Conservation (phyloP, 2,888 invertebrate species). For the Syrphus vitripennis region DNA sequence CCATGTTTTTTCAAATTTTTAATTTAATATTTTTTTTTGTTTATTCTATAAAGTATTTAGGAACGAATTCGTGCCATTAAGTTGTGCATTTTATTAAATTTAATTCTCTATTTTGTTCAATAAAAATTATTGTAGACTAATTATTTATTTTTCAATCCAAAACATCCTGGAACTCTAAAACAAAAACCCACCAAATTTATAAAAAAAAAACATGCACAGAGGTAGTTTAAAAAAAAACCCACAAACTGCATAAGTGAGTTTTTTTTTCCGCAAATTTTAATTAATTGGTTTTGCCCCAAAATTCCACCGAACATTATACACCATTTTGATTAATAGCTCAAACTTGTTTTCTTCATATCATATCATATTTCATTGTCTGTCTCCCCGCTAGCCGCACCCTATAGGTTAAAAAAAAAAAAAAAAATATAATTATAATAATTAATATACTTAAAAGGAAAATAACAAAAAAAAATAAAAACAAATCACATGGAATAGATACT, state of each 20-base stretch:
- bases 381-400: background rate
- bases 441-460: conserved; percentile 49
- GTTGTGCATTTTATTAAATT: no score
- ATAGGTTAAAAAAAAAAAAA: background rate
- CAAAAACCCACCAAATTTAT: background rate
- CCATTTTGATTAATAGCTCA: conserved; percentile 54
- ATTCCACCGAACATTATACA: conserved; percentile 10
- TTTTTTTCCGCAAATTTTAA: conserved; percentile 5
- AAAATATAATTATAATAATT: conserved; percentile 51
- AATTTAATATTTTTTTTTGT: no score
- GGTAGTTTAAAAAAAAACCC: background rate
- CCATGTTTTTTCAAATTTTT: no score
- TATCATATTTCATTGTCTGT: conserved; percentile 26
- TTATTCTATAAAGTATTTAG: no score
- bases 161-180: background rate
- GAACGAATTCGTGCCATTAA: no score
- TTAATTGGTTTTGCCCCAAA: conserved; percentile 14
- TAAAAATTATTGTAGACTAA: no score
- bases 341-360: conserved; percentile 53
- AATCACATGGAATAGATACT: conserved; percentile 17
- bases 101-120: no score
- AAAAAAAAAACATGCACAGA: background rate
- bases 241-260: conserved; percentile 31
- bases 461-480: no score
- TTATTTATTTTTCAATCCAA: no score